Evolutionary conservation across 2,888 invertebrate genomes (phyloP).

Genomic region (Arge pagana): DNA sequence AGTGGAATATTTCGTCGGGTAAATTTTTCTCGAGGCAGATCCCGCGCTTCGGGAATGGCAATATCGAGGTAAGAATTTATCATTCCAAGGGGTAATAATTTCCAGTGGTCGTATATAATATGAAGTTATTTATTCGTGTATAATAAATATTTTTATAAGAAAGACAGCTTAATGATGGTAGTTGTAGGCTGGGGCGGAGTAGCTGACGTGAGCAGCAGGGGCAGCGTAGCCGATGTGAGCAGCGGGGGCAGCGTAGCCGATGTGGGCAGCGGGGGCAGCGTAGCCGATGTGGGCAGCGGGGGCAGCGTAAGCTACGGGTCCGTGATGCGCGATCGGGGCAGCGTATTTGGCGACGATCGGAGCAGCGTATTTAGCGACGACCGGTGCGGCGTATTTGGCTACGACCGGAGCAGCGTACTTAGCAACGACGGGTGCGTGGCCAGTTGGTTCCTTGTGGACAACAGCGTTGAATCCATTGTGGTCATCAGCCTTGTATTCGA

Average conservation of each 20-base stretch:
- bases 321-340: conserved; percentile 34
- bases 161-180: conserved; percentile 57
- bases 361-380: conserved; percentile 19
- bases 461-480: conserved; percentile 41
- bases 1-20: no score
- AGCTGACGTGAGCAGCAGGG: conserved; percentile 13
- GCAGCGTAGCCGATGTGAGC: conserved; percentile 26
- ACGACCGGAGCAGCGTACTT: conserved; percentile 30
- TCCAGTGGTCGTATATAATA: no score
- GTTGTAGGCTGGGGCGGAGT: conserved; percentile 27
- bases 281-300: conserved; percentile 2
- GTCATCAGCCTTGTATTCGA: conserved; percentile 36
- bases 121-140: conserved; percentile 17
- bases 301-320: conserved; percentile 50
- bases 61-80: no score
- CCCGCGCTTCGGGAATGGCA: no score
- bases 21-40: no score
- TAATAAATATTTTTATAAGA: conserved; percentile 46
- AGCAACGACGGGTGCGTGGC: conserved; percentile 10
- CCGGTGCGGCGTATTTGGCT: conserved; percentile 26
- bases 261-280: conserved; percentile 10
- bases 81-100: no score
- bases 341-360: not conserved
- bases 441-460: conserved; percentile 38
- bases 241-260: conserved; percentile 29